These are phyloP conservation scores for Alosa alosa DNA, from an alignment of 2,113 vertebrate genomes.

Conservation along the genomic window DNA sequence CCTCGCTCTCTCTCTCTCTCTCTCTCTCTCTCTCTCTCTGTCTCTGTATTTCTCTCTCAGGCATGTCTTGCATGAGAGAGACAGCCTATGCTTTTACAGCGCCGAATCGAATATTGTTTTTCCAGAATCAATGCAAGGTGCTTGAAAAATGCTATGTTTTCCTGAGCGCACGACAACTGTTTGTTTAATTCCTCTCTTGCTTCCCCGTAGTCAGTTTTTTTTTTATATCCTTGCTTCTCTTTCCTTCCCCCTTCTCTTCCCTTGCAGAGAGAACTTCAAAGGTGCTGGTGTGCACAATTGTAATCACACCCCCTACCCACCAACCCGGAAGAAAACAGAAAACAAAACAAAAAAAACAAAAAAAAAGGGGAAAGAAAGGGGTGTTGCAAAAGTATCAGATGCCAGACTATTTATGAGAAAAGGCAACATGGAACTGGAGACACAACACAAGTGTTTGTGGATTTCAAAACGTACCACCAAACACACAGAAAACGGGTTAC, in stretches of 20 bases:
- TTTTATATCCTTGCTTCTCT: constrained; percentile 3
- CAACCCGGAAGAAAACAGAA: constrained; percentile 22
- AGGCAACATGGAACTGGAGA: neutral
- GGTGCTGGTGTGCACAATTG: neutral
- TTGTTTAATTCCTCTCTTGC: constrained; percentile 32
- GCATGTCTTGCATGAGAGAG: neutral
- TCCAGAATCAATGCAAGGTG: constrained; percentile 40
- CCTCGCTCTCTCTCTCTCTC: constrained; percentile 23
- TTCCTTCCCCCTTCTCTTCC: neutral
- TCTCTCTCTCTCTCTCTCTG: constrained; percentile 9
- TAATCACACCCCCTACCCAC: neutral
- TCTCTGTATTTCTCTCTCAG: constrained; percentile 13
- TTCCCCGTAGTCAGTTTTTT: constrained; percentile 10
- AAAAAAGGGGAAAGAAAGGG: neutral
- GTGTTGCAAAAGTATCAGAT: constrained; percentile 25
- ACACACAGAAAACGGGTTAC: neutral
- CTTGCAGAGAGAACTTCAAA: neutral
- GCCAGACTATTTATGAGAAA: neutral
- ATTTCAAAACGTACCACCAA: neutral
- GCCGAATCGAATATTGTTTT: constrained; percentile 33
- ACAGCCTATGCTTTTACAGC: constrained; percentile 8
- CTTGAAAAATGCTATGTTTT: constrained; percentile 40
- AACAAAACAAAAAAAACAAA: constrained; percentile 2
- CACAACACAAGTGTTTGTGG: neutral
- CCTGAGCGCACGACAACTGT: constrained; percentile 29